Percentiles rank a stretch among this genome's conserved stretches.
Conservation (phyloP, 2,888 invertebrate species). For the Scaptomyza flava region DNA sequence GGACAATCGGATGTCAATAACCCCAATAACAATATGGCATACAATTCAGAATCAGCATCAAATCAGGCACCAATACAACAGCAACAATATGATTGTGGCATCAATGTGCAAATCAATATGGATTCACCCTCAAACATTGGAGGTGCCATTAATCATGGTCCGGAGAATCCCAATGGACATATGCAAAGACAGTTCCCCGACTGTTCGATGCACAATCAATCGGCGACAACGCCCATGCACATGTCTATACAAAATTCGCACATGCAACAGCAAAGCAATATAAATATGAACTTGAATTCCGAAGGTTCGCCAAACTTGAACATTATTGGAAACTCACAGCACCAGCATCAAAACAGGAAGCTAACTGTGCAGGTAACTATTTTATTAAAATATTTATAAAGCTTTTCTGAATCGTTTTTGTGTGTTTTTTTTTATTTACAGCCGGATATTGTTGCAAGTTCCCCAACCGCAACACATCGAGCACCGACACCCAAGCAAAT, state of each 20-base stretch:
- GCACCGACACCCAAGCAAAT: conserved; percentile 83
- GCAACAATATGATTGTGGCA: conserved; percentile 90
- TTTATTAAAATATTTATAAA: not conserved
- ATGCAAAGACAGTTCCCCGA: conserved; percentile 86
- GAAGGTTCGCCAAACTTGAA: conserved; percentile 84
- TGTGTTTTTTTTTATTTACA: conserved; percentile 24
- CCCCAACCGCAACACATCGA: conserved; percentile 78
- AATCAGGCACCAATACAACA: conserved; percentile 90
- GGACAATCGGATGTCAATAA: conserved; percentile 63
- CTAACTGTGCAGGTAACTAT: conserved; percentile 79
- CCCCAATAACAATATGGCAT: conserved; percentile 85
- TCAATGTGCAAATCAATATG: conserved; percentile 93
- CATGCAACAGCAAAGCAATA: conserved; percentile 83
- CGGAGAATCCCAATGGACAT: conserved; percentile 87
- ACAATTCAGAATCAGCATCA: conserved; percentile 93
- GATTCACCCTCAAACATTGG: conserved; percentile 96
- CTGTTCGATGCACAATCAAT: conserved; percentile 89
- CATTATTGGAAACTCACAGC: conserved; percentile 74
- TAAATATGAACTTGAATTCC: conserved; percentile 73
- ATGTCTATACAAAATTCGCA: conserved; percentile 88
- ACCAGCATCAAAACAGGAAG: conserved; percentile 76
- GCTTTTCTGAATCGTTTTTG: not conserved
- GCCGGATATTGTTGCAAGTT: conserved; percentile 72
- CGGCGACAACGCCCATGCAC: conserved; percentile 85
- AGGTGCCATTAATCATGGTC: conserved; percentile 92